Conservation (phyloP, 2,797 vertebrate genomes). For the Anableps anableps region DNA sequence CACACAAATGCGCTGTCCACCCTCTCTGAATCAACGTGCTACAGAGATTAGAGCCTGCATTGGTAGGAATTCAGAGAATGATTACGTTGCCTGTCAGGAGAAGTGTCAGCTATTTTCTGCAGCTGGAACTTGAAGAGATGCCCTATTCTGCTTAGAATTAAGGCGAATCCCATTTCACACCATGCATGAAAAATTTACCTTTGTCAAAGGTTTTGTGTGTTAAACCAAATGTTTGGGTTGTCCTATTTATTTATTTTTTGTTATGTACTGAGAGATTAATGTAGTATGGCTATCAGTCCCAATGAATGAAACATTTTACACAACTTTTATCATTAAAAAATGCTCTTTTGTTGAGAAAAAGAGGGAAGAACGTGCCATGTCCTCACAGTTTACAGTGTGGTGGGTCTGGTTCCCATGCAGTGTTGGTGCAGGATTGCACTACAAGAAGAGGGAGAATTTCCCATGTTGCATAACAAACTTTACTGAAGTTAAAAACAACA, state of each 20-base stretch:
- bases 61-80: constrained; percentile 7
- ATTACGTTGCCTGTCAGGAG: neutral
- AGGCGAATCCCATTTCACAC: neutral
- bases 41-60: neutral
- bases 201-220: neutral
- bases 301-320: neutral
- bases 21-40: neutral
- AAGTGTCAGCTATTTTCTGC: neutral
- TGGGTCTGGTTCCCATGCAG: neutral
- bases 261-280: neutral
- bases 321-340: neutral
- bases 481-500: neutral
- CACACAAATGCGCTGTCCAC: neutral
- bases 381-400: neutral
- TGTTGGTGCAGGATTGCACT: neutral
- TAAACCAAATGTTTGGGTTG: neutral
- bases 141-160: neutral
- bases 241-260: neutral
- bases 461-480: neutral
- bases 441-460: neutral
- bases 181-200: neutral
- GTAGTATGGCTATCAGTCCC: neutral
- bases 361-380: neutral
- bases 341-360: neutral
- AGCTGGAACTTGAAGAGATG: neutral